Evolutionary conservation across 2,888 invertebrate species (phyloP), one percentile per base, ranked within the genome.

Genomic region (Stenodema calcarata): DNA sequence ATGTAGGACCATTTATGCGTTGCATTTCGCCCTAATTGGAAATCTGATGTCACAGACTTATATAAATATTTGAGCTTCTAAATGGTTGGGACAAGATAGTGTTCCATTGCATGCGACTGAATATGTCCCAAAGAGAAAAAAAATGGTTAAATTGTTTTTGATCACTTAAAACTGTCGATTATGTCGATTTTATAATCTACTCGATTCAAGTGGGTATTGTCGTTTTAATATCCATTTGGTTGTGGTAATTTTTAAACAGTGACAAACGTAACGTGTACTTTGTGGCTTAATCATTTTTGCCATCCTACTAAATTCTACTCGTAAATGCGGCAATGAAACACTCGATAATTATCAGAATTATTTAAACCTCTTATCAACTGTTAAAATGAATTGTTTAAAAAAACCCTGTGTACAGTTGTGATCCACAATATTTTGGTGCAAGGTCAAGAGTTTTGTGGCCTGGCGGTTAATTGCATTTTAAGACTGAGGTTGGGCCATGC

Each of bases 401-500:
- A 62, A 62, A 23, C 62, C 62, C 62, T 62, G 18, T 62, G 62
- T 62, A 73, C 73, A 73, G 73, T 73, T 73, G 73, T 73, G 73
- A 73, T 73, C 73, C 73, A 30, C 35, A 41, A 73, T 62, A 62
- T 62, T 62, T 81, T 54, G 54, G 69, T 81, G 69, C 54, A 79
- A 50, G 44, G 44, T 47, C 79, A 84, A 54, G 62, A 41, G 73
- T 41, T 41, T 41, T 73, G 4, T 35, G 73, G 73, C 44, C 78
- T 78, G 27, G 54, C 54, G 76, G 73, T 50, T 84, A 82, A 86
- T 81, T 87, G 87, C 84, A 88, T 88, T 88, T 86, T 88, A 89
- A 89, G 89, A 89, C 89, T 89, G 89, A 89, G 87, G 87, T 87
- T 87, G 88, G 88, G 89, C 89, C 88, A 89, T 89, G 88, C 86